Evolutionary conservation across 2,888 invertebrate genomes (phyloP), one percentile per base, ranked within the genome.

Genomic region (Xylota sylvarum): DNA sequence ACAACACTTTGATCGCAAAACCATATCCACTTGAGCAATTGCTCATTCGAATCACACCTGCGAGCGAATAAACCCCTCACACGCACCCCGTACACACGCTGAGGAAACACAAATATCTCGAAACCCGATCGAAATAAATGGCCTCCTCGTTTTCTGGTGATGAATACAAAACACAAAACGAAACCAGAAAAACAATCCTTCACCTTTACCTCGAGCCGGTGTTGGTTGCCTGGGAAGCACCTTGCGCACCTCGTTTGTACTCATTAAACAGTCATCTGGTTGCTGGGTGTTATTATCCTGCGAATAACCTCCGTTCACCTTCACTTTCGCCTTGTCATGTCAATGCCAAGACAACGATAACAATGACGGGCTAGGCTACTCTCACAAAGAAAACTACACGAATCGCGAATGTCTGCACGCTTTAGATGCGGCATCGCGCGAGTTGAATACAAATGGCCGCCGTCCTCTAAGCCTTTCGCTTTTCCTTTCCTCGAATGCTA

Each of bases 261-360:
- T 72, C 60, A 55, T 85, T 70, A 81, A 65, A 62, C 72, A 81
- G 70, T 58, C 67, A 85, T 72, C 74, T 85, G 74, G 60, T 60
- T 50, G 30, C 50, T 56, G 5, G 40, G 55, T 23, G 32, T 56
- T 81, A 76, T 72, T 72, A 81, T 81, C 81, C 72, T 85, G 60
- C 60, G 64, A 80, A 56, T 70, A 70, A 85, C 85, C 80, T 70
- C 69, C 30, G 30, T 72, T 80, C 72, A 85, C 81, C 81, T 81
- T 85, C 81, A 85, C 85, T 81, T 85, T 81, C 81, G 46, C 48
- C 48, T 17, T 30, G 40, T 14, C 70, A 43, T 56, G 35, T 50
- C 74, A 84, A 70, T 84, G 79, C 60, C 73, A 73, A 43, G 69
- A 62, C 32, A 30, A 55, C 35, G 27, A 23, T 23, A 3, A 23